Conservation (phyloP, 2,797 vertebrate genomes). For the Rhinogobio ventralis region DNA sequence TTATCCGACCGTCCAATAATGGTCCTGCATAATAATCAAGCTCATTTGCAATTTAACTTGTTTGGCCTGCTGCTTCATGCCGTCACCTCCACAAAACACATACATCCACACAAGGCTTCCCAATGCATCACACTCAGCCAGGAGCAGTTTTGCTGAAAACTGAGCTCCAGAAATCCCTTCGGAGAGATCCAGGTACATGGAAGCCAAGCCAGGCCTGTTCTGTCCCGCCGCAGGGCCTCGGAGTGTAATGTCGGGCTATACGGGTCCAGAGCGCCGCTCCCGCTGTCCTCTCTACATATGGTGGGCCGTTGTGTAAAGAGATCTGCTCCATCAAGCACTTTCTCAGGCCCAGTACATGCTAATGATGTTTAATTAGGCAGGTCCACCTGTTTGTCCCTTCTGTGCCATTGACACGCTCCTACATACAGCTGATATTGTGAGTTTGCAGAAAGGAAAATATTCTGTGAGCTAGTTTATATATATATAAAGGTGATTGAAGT, state of each 20-base stretch:
- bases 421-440: not conserved
- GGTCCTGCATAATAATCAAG: not conserved
- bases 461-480: not conserved
- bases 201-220: not conserved
- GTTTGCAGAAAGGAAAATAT: not conserved
- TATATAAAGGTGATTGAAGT: not conserved
- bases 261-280: constrained; percentile 1
- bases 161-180: no score
- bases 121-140: not conserved
- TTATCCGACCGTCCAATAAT: not conserved
- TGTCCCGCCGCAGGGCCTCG: constrained; percentile 5
- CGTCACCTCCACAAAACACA: not conserved
- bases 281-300: constrained; percentile 60
- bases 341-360: constrained; percentile 14
- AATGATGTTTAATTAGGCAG: constrained; percentile 45
- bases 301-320: constrained; percentile 45
- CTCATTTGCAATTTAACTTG: constrained; percentile 31
- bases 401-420: not conserved
- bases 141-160: not conserved
- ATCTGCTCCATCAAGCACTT: not conserved
- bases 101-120: not conserved
- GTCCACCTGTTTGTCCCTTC: constrained; percentile 40
- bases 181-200: not conserved
- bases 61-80: not conserved
- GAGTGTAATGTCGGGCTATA: not conserved